These are phyloP conservation scores for Drosophila yooni DNA, from an alignment of 2,888 invertebrate species.

Conservation along the genomic window DNA sequence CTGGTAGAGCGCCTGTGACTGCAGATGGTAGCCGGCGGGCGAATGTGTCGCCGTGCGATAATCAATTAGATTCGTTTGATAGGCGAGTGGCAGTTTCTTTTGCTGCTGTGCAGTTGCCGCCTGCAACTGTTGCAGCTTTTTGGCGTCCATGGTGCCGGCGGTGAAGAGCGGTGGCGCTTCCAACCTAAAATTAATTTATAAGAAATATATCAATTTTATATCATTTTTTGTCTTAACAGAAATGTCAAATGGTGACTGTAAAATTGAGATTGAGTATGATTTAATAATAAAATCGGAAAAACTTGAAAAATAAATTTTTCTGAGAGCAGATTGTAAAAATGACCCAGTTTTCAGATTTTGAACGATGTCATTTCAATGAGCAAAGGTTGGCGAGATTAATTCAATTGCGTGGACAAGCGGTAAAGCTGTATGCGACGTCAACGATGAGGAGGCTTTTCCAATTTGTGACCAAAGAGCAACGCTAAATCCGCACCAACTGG, in stretches of 20 bases:
- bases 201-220: neutral
- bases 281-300: neutral
- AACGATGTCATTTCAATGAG: slow-evolving; percentile 52
- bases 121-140: slow-evolving; percentile 86
- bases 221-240: neutral
- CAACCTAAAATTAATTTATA: slow-evolving; percentile 86
- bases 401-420: slow-evolving; percentile 52
- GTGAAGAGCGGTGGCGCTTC: slow-evolving; percentile 89
- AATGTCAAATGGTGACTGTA: neutral
- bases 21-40: slow-evolving; percentile 77
- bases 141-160: slow-evolving; percentile 89
- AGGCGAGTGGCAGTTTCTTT: slow-evolving; percentile 86
- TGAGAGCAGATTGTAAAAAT: slow-evolving; percentile 10
- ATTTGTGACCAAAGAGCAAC: slow-evolving; percentile 23
- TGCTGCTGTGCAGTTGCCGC: slow-evolving; percentile 80
- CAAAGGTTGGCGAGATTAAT: slow-evolving; percentile 54
- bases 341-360: neutral
- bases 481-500: slow-evolving; percentile 10
- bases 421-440: slow-evolving; percentile 16
- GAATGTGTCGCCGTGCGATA: slow-evolving; percentile 87
- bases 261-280: neutral
- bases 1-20: slow-evolving; percentile 72
- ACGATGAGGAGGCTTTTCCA: slow-evolving; percentile 23
- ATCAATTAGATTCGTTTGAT: slow-evolving; percentile 84
- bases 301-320: slow-evolving; percentile 3